These are phyloP conservation scores for Dolichoris vasculosae DNA, from an alignment of 1,140 invertebrate genomes.

Conservation along the genomic window DNA sequence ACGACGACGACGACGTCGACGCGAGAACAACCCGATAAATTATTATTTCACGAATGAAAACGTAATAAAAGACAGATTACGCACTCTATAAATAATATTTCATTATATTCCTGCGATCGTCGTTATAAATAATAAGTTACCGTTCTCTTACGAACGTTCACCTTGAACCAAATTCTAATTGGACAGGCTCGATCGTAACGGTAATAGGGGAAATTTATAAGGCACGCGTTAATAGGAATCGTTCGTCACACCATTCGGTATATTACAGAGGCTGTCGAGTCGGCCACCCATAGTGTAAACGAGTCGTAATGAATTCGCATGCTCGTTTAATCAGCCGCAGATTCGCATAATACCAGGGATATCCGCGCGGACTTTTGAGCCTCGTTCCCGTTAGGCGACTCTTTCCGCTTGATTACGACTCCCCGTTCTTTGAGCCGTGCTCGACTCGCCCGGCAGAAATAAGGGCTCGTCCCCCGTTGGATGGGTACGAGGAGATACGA, in stretches of 20 bases:
- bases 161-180: too few relatives aligned
- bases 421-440: neutral
- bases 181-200: too few relatives aligned
- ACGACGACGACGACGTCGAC: too few relatives aligned
- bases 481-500: neutral
- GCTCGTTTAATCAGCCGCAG: neutral
- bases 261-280: neutral
- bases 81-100: too few relatives aligned
- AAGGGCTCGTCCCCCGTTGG: neutral
- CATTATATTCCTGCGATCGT: too few relatives aligned
- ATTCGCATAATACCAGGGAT: neutral
- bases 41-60: too few relatives aligned
- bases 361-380: neutral
- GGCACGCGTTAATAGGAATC: neutral
- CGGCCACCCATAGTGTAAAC: neutral
- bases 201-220: too few relatives aligned
- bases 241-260: neutral
- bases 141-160: too few relatives aligned
- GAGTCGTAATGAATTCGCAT: neutral
- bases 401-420: slow-evolving; percentile 29
- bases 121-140: too few relatives aligned
- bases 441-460: neutral
- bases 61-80: too few relatives aligned
- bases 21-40: too few relatives aligned
- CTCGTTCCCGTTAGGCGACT: neutral